Base-by-base conservation (phyloP, 2,797 vertebrate species). In the Australoheros facetus region DNA sequence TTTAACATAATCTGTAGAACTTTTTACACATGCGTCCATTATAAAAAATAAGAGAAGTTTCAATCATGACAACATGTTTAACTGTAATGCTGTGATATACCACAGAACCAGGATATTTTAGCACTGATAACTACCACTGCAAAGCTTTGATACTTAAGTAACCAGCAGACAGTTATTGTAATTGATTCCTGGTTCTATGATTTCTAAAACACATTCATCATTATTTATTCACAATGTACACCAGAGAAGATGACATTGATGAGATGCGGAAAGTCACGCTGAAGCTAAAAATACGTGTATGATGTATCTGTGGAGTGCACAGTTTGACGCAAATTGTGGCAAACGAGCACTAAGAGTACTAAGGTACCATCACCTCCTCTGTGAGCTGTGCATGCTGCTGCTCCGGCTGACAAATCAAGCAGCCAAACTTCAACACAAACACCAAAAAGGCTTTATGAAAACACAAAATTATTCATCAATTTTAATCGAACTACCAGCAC, bases 271-370 rank as follows among this genome's bases (percentile, higher is more conserved):
- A 69, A 51, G 42, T 69, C 62, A 30, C 10, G 5, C 45, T n/a
- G 10, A 51, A 13, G 48, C 42, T 51, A 69, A 69, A 69, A 51
- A 69, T 69, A 51, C 0, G 26, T 69, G 62, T 13, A 51, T 30
- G 62, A 69, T 45, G 42, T 69, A 69, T 69, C 26, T 69, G 42
- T 69, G 42, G 62, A 69, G 42, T 69, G 26, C 62, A 69, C 62
- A 51, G 16, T 69, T 69, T 30, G 62, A 51, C 62, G 42, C 62
- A 66, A 66, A 66, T 23, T 48, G 62, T 66, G 42, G 23, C 45
- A 45, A 12, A 3, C 1, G 62, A 69, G 23, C 42, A 48, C 42
- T 51, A 4, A 30, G 42, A 19, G 42, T 19, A 4, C 62, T 69
- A 26, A 48, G 42, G 62, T 66, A 19, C 39, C 42, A 28, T 1